These are phyloP conservation scores for Brachionus angularis DNA, from an alignment of 1,140 invertebrate species.

Conservation along the genomic window DNA sequence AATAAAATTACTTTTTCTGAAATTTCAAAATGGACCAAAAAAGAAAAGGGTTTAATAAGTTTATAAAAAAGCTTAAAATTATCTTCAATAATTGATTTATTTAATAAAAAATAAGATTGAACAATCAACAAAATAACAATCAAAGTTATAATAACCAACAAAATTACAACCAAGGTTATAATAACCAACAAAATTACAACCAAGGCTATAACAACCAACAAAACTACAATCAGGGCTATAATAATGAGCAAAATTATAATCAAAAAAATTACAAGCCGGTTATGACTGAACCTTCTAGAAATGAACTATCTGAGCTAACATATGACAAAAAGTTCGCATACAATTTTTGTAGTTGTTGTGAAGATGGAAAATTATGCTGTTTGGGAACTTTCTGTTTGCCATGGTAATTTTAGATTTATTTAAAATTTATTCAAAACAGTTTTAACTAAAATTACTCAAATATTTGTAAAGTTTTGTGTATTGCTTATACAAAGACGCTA, in stretches of 20 bases:
- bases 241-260: background rate
- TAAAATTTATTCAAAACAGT: background rate
- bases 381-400: slow-evolving; percentile 34
- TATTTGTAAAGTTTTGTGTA: slow-evolving; percentile 6
- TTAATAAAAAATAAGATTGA: too few relatives aligned
- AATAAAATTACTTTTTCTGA: too few relatives aligned
- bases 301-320: slow-evolving; percentile 22
- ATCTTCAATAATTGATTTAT: too few relatives aligned
- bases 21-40: too few relatives aligned
- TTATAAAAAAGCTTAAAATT: too few relatives aligned
- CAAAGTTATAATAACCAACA: background rate
- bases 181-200: background rate
- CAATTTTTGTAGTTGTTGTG: slow-evolving; percentile 36
- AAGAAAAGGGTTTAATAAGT: too few relatives aligned
- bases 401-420: background rate
- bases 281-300: background rate
- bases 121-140: background rate
- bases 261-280: background rate
- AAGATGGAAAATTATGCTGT: slow-evolving; percentile 11
- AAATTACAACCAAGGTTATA: background rate
- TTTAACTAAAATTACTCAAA: background rate
- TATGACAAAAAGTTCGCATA: slow-evolving; percentile 28
- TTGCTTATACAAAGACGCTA: slow-evolving; percentile 7
- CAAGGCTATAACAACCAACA: background rate
- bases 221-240: background rate